These are phyloP conservation scores for Oriolus oriolus DNA, from an alignment of 2,113 vertebrate genomes.

Conservation along the genomic window DNA sequence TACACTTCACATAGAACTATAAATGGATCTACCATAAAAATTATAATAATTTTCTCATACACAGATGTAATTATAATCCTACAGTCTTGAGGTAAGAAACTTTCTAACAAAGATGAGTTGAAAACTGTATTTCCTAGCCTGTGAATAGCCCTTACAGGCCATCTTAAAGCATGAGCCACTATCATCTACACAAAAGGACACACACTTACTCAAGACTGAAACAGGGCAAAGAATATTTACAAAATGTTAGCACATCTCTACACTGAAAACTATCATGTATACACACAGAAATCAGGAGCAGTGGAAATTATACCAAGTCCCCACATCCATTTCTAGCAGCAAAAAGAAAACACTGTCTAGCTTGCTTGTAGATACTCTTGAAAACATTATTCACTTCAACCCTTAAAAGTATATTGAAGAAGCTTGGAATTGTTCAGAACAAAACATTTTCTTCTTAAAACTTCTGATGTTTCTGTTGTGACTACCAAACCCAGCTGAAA, in stretches of 20 bases:
- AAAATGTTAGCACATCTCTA: neutral
- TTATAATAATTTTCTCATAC: neutral
- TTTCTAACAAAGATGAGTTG: neutral
- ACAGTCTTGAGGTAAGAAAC: neutral
- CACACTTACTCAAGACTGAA: neutral
- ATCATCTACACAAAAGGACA: neutral
- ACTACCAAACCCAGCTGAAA: neutral
- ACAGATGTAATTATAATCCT: neutral
- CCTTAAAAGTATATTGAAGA: neutral
- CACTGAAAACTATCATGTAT: neutral
- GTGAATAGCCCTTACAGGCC: neutral
- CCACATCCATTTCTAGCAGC: neutral
- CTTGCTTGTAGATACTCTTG: neutral
- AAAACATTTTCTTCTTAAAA: neutral
- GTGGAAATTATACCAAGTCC: neutral
- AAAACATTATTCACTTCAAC: neutral
- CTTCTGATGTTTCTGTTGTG: neutral
- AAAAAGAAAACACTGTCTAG: neutral
- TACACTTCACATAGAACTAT: neutral
- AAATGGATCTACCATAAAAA: neutral
- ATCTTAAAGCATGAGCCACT: neutral
- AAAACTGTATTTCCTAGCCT: neutral
- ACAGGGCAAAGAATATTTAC: neutral
- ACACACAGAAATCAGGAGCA: neutral
- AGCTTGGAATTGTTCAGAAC: neutral